phyloP scores from a whole-genome alignment of 23 tunicate genomes.

The Halocynthia roretzi region DNA sequence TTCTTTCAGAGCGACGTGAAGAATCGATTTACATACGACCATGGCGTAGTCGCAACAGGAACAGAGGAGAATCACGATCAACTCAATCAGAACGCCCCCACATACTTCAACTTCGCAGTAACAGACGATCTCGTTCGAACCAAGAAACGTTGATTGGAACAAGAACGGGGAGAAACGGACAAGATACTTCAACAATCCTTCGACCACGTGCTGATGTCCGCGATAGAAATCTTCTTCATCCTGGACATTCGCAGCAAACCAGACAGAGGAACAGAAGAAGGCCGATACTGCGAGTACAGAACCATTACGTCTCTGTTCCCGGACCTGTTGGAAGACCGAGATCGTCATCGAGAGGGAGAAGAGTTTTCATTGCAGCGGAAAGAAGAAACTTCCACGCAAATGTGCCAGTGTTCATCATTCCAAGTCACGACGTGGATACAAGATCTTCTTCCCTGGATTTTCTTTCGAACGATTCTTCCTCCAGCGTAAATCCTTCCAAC shows the following conservation, averaged over 20 bases:
- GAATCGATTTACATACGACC: too few relatives aligned
- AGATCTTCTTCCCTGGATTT: too few relatives aligned
- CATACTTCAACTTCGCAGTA: too few relatives aligned
- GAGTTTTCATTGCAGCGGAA: background rate
- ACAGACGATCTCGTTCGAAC: background rate
- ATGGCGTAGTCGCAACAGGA: too few relatives aligned
- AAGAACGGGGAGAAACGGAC: slow-evolving; percentile 8
- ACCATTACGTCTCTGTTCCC: slow-evolving; percentile 17
- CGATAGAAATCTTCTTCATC: background rate
- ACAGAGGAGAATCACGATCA: too few relatives aligned
- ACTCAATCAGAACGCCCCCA: too few relatives aligned
- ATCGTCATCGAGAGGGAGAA: slow-evolving; percentile 4
- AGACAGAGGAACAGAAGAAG: slow-evolving; percentile 10
- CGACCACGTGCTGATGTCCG: background rate
- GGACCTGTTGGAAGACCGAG: slow-evolving; percentile 12
- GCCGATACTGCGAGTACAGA: slow-evolving; percentile 22
- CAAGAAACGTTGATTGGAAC: background rate
- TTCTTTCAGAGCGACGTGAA: too few relatives aligned
- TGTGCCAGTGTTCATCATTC: slow-evolving; percentile 19
- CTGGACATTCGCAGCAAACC: background rate
- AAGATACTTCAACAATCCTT: background rate
- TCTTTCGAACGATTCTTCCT: too few relatives aligned
- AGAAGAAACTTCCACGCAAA: background rate
- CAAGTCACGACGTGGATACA: background rate
- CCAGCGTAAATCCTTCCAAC: too few relatives aligned